Base-by-base conservation (phyloP, 2,888 invertebrate species). In the Euplexia lucipara region DNA sequence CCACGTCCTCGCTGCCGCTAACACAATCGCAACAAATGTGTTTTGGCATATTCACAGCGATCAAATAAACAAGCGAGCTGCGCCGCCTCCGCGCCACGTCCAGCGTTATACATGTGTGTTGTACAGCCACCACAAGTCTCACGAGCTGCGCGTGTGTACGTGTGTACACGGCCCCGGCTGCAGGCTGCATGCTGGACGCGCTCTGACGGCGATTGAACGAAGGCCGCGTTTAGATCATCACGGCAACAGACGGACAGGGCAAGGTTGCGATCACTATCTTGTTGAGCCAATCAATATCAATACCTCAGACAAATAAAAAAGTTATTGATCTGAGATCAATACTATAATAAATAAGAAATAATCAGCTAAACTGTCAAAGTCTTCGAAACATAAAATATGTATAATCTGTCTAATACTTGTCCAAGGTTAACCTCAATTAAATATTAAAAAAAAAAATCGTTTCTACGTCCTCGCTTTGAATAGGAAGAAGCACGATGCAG, bases 391-490 rank as follows among this genome's bases (percentile, higher is more conserved):
- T 37, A 3, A 32, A 32, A n/a, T 30, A 44, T 42, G 20, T n/a
- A 49, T 51, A 51, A 10, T 37, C 41, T 5, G 12, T 42, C 26
- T 75, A 47, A 34, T 57, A 54, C n/a, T n/a, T 58, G 57, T 72
- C 76, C 61, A 70, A 72, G 76, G 76, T 49, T 30, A 7, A 26
- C 26, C 34, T 32, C 14, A 48, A 66, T 35, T 32, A 30, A n/a
- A 37, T 39, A 3, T 41, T 30, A 48, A 22, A n/a, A 42, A 37
- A 9, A 10, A 16, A 39, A 3, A 39, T 9, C n/a, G 9, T 9
- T 16, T 9, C 16, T 22, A 22, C 14, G 18, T 18, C 7, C 12
- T 20, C 14, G 4, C 3, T 44, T 44, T 7, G 12, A 22, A 8
- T 8, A 10, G 18, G 42, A 20, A 52, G 20, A 12, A 16, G 6